A percentile compares a stretch with the other conserved stretches of the same genome.
These are phyloP conservation scores for Nymphalis io DNA, from an alignment of 1,140 invertebrate genomes.

Conservation along the genomic window DNA sequence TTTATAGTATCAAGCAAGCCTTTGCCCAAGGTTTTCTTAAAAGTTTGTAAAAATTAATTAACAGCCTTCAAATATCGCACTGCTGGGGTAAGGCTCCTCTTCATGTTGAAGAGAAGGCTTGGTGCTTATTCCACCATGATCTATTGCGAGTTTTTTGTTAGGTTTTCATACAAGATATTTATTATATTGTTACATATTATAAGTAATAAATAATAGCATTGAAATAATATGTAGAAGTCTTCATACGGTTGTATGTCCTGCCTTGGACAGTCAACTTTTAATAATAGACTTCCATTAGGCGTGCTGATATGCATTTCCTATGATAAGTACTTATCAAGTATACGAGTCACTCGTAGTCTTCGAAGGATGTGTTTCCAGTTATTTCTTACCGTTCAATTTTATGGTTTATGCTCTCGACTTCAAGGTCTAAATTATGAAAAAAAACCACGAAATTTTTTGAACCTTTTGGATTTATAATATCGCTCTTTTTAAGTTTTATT, in stretches of 20 bases:
- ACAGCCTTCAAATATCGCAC: too few relatives aligned
- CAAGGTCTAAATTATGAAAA: not conserved
- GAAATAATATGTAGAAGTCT: not conserved
- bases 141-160: too few relatives aligned
- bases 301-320: constrained; percentile 27
- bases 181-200: not conserved
- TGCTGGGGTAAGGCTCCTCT: too few relatives aligned
- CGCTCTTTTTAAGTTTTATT: too few relatives aligned
- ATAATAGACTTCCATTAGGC: constrained; percentile 11
- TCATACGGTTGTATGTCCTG: not conserved
- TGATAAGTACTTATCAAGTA: constrained; percentile 17
- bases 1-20: too few relatives aligned
- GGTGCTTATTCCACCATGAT: too few relatives aligned
- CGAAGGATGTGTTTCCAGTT: not conserved
- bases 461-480: not conserved
- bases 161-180: not conserved
- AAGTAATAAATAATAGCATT: not conserved
- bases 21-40: not conserved
- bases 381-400: not conserved
- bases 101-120: too few relatives aligned
- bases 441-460: not conserved
- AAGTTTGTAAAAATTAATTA: too few relatives aligned
- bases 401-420: not conserved
- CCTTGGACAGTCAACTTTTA: constrained; percentile 11
- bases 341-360: not conserved